phyloP scores from a whole-genome alignment of 2,888 invertebrate genomes.

The Nephrotoma guestfalica region DNA sequence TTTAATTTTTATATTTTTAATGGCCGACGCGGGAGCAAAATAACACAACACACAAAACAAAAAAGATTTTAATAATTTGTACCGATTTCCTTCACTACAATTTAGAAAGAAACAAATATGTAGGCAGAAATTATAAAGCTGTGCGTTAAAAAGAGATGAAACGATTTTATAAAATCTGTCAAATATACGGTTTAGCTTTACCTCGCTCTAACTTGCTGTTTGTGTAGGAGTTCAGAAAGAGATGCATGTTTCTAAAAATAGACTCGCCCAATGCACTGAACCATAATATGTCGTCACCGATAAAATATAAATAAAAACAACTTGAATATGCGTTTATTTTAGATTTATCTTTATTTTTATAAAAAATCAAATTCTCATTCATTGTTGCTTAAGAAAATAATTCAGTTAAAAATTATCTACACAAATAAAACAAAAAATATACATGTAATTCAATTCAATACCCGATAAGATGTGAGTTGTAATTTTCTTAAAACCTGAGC shows the following conservation, averaged over 20 bases:
- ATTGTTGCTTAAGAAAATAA: background rate
- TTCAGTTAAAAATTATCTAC: background rate
- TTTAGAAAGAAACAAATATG: background rate
- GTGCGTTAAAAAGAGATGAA: background rate
- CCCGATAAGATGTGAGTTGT: background rate
- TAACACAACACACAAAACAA: background rate
- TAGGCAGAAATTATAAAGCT: background rate
- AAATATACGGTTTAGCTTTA: background rate
- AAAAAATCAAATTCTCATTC: background rate
- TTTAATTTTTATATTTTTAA: background rate
- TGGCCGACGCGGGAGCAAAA: constrained; percentile 4
- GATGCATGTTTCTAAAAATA: background rate
- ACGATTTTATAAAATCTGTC: background rate
- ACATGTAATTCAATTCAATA: background rate
- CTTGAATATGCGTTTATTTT: background rate
- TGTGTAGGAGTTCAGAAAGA: background rate
- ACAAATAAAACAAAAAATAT: background rate
- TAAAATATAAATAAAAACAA: background rate
- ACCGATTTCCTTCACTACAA: background rate
- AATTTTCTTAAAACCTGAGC: background rate
- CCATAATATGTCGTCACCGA: background rate
- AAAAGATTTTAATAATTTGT: background rate
- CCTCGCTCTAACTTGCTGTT: background rate
- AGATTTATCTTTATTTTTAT: background rate
- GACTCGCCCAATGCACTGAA: constrained; percentile 1